These are phyloP conservation scores for Brachypteracias leptosomus DNA, from an alignment of 2,113 vertebrate genomes.

Conservation along the genomic window DNA sequence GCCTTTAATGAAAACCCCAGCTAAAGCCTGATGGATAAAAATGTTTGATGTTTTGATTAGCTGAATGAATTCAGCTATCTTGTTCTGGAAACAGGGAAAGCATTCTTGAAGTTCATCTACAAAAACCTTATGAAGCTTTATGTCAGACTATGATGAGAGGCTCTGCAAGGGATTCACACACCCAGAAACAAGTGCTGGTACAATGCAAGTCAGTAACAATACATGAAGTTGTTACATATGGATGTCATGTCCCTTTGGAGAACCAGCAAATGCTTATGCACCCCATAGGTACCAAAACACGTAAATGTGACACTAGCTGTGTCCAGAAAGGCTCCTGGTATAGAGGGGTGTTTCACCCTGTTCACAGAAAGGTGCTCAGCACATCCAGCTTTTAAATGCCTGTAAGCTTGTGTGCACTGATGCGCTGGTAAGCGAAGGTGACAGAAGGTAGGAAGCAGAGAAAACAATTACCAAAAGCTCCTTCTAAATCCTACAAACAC, in stretches of 20 bases:
- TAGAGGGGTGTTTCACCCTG: not conserved
- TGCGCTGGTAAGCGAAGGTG: not conserved
- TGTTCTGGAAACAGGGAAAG: not conserved
- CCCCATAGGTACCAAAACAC: not conserved
- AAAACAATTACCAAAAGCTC: conserved; percentile 39
- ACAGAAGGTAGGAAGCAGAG: not conserved
- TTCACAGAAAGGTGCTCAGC: not conserved
- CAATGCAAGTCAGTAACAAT: not conserved
- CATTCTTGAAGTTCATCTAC: not conserved
- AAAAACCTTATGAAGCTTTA: not conserved
- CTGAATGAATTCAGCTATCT: not conserved
- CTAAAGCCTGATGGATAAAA: not conserved
- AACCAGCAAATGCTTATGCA: not conserved
- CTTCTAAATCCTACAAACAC: conserved; percentile 18
- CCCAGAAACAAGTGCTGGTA: not conserved
- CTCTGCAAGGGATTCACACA: not conserved
- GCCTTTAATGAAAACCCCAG: not conserved
- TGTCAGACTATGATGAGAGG: not conserved
- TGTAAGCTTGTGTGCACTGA: not conserved
- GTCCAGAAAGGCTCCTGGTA: not conserved
- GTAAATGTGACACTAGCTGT: not conserved
- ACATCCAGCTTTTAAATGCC: not conserved
- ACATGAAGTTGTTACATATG: not conserved
- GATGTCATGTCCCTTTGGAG: not conserved
- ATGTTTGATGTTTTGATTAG: not conserved